Conservation (phyloP, 64 coral and sea anemone genomes). For the Porites lutea region DNA sequence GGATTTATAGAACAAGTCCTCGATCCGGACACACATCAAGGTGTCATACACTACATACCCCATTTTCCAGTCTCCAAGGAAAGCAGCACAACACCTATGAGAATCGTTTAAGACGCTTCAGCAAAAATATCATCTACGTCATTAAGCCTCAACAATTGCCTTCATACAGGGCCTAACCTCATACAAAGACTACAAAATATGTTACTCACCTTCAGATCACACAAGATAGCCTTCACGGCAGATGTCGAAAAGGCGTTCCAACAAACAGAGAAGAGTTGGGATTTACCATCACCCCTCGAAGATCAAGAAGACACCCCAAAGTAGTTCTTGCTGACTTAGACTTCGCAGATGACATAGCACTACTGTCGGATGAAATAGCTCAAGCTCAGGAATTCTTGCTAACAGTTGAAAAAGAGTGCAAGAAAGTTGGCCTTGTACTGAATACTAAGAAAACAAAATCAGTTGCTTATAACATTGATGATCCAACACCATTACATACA, state of each 20-base stretch:
- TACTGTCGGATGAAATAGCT: no score
- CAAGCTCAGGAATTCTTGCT: no score
- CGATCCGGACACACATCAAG: neutral
- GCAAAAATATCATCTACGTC: neutral
- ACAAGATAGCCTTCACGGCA: conserved; percentile 51
- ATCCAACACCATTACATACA: no score
- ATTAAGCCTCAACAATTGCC: conserved; percentile 58
- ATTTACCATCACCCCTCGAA: no score
- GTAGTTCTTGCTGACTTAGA: no score
- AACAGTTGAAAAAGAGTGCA: no score
- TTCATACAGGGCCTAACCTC: conserved; percentile 54
- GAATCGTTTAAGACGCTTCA: conserved; percentile 75
- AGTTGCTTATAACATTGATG: no score
- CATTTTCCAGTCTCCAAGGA: conserved; percentile 71
- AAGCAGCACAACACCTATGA: conserved; percentile 43
- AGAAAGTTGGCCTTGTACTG: no score
- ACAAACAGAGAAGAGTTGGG: conserved; percentile 43
- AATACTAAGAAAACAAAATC: no score
- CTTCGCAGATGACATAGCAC: no score
- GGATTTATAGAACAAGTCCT: conserved; percentile 48
- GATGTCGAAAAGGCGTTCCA: conserved; percentile 64
- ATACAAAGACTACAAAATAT: conserved; percentile 39
- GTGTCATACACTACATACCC: conserved; percentile 42
- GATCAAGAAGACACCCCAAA: no score
- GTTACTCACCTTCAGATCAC: conserved; percentile 37